Conservation (phyloP, 2,113 vertebrate species). For the Poecilia latipinna region DNA sequence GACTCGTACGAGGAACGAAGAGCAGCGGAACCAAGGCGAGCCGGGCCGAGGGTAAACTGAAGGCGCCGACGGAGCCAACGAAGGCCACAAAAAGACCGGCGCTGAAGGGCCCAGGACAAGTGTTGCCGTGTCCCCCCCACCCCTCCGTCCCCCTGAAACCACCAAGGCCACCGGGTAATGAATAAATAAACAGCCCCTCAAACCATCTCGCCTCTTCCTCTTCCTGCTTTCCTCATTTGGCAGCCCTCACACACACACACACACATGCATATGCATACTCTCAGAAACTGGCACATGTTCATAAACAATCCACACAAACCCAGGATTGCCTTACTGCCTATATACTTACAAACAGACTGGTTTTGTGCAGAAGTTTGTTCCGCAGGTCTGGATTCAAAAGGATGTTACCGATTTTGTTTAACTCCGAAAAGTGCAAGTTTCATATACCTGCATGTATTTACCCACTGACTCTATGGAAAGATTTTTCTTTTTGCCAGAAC, state of each 20-base stretch:
- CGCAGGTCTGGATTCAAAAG: slow-evolving; percentile 24
- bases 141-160: slow-evolving; percentile 80
- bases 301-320: slow-evolving; percentile 40
- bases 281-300: slow-evolving; percentile 10
- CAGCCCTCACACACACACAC: slow-evolving; percentile 57
- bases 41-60: slow-evolving; percentile 44
- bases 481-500: slow-evolving; percentile 12
- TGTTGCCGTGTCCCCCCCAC: slow-evolving; percentile 76
- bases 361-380: slow-evolving; percentile 27
- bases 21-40: slow-evolving; percentile 18
- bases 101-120: slow-evolving; percentile 76
- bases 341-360: slow-evolving; percentile 27
- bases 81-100: slow-evolving; percentile 64
- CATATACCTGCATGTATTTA: slow-evolving; percentile 48
- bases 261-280: slow-evolving; percentile 58
- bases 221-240: slow-evolving; percentile 67
- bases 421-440: slow-evolving; percentile 19
- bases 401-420: slow-evolving; percentile 7
- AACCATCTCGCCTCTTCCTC: slow-evolving; percentile 78
- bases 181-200: slow-evolving; percentile 84
- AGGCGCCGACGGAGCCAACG: slow-evolving; percentile 60
- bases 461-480: slow-evolving; percentile 31
- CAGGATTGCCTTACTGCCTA: slow-evolving; percentile 24
- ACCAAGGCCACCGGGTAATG: slow-evolving; percentile 78
- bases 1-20: neutral